Percentiles rank a stretch among this genome's conserved stretches.
These are phyloP conservation scores for Pimephales promelas DNA, from an alignment of 2,113 vertebrate genomes.

Conservation along the genomic window DNA sequence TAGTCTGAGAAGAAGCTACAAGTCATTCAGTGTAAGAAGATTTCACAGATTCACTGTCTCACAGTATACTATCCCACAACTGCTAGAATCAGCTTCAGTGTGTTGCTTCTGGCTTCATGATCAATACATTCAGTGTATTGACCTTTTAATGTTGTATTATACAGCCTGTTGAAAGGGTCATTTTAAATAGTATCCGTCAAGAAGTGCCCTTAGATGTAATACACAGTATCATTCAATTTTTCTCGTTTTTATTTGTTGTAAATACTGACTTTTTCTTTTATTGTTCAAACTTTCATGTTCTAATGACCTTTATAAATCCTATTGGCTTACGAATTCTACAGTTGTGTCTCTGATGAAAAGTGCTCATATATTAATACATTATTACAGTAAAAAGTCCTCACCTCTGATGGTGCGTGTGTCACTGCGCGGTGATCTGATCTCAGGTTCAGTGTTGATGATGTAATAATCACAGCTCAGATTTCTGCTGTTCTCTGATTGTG, in stretches of 20 bases:
- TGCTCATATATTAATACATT: not conserved
- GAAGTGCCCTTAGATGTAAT: too few relatives aligned
- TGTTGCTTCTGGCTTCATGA: not conserved
- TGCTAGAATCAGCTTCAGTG: too few relatives aligned
- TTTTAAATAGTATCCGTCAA: not conserved
- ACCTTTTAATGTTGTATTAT: not conserved
- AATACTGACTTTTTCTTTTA: not conserved
- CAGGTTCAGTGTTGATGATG: constrained; percentile 28
- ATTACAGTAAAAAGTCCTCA: not conserved
- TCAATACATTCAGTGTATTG: too few relatives aligned
- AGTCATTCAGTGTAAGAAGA: not conserved
- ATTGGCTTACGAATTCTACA: not conserved
- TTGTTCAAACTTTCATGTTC: not conserved
- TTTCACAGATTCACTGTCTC: not conserved
- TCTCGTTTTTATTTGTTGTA: too few relatives aligned
- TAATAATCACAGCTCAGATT: constrained; percentile 56
- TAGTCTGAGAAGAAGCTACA: not conserved
- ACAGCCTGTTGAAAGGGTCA: not conserved
- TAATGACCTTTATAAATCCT: not conserved
- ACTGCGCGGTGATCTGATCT: constrained; percentile 47
- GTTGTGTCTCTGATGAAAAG: not conserved
- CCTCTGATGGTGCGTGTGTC: not conserved
- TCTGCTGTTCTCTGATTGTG: constrained; percentile 23
- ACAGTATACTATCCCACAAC: not conserved
- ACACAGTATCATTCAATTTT: too few relatives aligned